phyloP scores from a whole-genome alignment of 1,140 invertebrate genomes.

The Polypedilum pembai region DNA sequence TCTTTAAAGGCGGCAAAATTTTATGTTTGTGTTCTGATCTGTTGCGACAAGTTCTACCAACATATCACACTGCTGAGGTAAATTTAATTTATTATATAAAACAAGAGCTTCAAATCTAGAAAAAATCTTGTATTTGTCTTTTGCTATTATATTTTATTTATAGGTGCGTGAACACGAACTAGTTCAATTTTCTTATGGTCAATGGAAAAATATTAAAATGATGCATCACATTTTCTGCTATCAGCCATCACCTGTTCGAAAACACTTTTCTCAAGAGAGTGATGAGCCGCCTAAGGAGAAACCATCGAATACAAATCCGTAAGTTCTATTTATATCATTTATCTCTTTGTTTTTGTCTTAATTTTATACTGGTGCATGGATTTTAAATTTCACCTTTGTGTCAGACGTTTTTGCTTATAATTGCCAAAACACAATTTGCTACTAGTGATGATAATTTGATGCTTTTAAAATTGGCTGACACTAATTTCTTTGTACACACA shows the following conservation, averaged over 20 bases:
- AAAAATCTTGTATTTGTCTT: slow-evolving; percentile 29
- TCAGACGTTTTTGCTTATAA: no score
- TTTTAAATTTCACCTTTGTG: background rate
- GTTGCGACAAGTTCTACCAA: slow-evolving; percentile 64
- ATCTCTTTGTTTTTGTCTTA: background rate
- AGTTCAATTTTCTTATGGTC: slow-evolving; percentile 71
- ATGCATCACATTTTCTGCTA: slow-evolving; percentile 83
- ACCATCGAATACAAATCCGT: slow-evolving; percentile 46
- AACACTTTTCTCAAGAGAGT: slow-evolving; percentile 65
- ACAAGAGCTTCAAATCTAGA: background rate
- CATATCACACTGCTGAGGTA: slow-evolving; percentile 73
- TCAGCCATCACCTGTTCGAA: slow-evolving; percentile 69
- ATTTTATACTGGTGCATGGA: background rate
- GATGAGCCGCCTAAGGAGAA: slow-evolving; percentile 45
- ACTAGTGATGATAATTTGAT: no score
- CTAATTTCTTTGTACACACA: no score
- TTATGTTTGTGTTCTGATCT: slow-evolving; percentile 76
- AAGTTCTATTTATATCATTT: slow-evolving; percentile 36
- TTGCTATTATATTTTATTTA: slow-evolving; percentile 31
- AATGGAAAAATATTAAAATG: slow-evolving; percentile 73
- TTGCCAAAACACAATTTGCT: no score
- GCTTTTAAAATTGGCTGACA: no score
- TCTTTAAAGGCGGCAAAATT: slow-evolving; percentile 65
- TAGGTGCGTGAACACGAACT: slow-evolving; percentile 70
- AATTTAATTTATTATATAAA: slow-evolving; percentile 30